These are phyloP conservation scores for Psettodes erumei DNA, from an alignment of 2,113 vertebrate genomes.

Conservation along the genomic window DNA sequence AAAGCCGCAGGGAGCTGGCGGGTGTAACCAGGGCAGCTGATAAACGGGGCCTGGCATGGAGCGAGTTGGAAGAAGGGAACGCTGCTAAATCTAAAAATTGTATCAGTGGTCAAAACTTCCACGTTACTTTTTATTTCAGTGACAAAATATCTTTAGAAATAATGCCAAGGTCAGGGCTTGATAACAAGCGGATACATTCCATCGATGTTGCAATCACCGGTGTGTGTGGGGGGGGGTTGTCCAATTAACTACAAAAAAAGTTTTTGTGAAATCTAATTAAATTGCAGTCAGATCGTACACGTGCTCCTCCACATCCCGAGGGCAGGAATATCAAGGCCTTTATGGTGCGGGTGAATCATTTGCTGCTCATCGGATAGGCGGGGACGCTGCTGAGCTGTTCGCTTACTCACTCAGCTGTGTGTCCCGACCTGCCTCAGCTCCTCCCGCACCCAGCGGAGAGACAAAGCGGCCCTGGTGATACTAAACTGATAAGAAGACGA, in stretches of 20 bases:
- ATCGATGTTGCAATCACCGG: background rate
- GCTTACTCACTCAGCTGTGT: conserved; percentile 54
- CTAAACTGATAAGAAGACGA: conserved; percentile 15
- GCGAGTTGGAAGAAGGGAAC: background rate
- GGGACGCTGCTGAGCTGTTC: conserved; percentile 52
- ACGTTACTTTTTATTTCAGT: too few species aligned
- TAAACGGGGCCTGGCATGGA: conserved; percentile 1
- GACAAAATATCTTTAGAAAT: too few species aligned
- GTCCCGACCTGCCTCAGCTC: conserved; percentile 68
- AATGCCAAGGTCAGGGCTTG: background rate
- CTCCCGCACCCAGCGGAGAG: background rate
- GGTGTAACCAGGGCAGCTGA: background rate
- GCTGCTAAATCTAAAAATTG: too few species aligned
- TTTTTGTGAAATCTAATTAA: conserved; percentile 26
- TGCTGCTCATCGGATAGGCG: conserved; percentile 30
- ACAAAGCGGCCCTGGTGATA: background rate
- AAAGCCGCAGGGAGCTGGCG: conserved; percentile 50
- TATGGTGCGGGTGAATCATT: conserved; percentile 61
- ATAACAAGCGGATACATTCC: conserved; percentile 2
- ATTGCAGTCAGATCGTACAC: background rate
- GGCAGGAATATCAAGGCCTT: conserved; percentile 53
- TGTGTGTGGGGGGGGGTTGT: too few species aligned
- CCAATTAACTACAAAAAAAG: too few species aligned
- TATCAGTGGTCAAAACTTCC: too few species aligned
- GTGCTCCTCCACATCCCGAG: background rate